Percentiles rank a stretch among this genome's conserved stretches.
These are phyloP conservation scores for Meles meles DNA, from an alignment of 2,113 vertebrate genomes.

Conservation along the genomic window DNA sequence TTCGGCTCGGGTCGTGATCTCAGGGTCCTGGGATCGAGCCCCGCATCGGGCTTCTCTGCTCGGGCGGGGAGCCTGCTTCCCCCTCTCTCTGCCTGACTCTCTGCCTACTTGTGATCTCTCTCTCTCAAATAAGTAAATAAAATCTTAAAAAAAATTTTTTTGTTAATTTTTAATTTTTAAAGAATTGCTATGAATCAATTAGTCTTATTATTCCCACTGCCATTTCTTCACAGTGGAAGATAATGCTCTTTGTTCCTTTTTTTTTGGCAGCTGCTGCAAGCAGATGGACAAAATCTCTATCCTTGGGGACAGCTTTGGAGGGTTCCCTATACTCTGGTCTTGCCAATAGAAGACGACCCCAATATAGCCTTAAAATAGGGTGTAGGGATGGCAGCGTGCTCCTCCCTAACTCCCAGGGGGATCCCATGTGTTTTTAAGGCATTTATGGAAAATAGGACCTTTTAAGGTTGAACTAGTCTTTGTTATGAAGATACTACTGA, in stretches of 20 bases:
- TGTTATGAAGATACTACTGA: slow-evolving; percentile 1
- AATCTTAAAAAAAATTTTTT: too few relatives aligned
- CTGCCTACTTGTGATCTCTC: too few relatives aligned
- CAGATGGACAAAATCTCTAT: slow-evolving; percentile 5
- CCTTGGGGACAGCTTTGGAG: neutral
- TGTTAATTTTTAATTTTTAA: neutral
- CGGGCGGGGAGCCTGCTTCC: too few relatives aligned
- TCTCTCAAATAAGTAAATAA: too few relatives aligned
- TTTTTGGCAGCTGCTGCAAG: neutral
- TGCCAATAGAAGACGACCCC: neutral
- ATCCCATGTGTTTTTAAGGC: neutral
- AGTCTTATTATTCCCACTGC: neutral
- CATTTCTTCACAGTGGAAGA: slow-evolving; percentile 4
- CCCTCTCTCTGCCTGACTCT: too few relatives aligned
- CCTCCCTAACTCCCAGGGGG: neutral
- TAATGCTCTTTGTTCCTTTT: neutral
- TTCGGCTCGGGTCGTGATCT: too few relatives aligned
- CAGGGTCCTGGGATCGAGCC: too few relatives aligned
- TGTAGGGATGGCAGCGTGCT: neutral
- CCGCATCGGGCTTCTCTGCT: too few relatives aligned
- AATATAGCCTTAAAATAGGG: neutral
- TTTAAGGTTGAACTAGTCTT: neutral
- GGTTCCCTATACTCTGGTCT: neutral
- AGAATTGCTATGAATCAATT: slow-evolving; percentile 1
- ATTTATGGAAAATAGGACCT: neutral